These are phyloP conservation scores for Cladopsammia gracilis DNA, from an alignment of 64 coral and sea anemone species.

Conservation along the genomic window DNA sequence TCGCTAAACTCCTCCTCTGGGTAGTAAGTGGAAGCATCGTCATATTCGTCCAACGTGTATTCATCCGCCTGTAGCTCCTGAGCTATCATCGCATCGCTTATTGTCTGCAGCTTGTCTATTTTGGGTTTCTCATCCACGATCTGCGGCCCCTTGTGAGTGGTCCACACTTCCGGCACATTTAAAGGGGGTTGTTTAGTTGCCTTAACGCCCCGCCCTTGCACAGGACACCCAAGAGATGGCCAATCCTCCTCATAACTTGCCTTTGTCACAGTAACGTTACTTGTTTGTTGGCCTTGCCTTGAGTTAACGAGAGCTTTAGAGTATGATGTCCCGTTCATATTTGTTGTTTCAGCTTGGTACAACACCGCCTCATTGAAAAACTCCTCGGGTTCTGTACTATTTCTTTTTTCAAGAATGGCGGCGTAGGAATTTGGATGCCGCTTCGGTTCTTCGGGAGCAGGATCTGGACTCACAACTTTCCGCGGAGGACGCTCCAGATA, in stretches of 20 bases:
- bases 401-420: constrained; percentile 1
- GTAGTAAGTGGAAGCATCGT: not conserved
- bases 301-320: not conserved
- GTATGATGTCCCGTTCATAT: not conserved
- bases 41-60: not conserved
- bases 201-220: not conserved
- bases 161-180: not conserved
- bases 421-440: constrained; percentile 25
- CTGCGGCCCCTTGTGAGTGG: not conserved
- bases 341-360: too few species aligned
- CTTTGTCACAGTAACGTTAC: not conserved
- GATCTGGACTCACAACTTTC: not conserved
- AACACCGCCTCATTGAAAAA: constrained; percentile 6
- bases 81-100: not conserved
- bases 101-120: not conserved
- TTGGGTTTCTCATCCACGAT: not conserved
- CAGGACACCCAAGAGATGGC: constrained; percentile 4
- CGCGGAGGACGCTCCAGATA: constrained; percentile 20
- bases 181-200: not conserved
- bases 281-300: not conserved
- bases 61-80: constrained; percentile 18
- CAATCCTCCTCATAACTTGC: not conserved
- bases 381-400: not conserved
- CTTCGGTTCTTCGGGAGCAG: not conserved
- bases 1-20: not conserved